Evolutionary conservation across 23 tunicate species (phyloP).

Genomic region (Oikopleura vanhoeffeni): DNA sequence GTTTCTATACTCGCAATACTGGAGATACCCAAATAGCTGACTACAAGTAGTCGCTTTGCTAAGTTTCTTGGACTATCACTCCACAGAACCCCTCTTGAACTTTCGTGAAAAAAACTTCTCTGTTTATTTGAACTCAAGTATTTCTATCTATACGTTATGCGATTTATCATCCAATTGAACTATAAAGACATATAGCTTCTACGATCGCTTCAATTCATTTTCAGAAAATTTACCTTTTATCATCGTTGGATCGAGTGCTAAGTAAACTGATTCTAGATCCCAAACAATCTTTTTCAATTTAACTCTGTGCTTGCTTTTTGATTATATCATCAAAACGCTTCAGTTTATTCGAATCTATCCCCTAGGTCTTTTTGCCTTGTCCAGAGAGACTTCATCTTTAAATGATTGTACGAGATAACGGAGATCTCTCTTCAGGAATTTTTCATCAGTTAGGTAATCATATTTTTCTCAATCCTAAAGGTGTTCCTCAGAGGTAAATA

Average conservation of each 20-base stretch:
- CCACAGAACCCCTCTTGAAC: no score
- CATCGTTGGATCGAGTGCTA: background rate
- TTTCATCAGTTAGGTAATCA: no score
- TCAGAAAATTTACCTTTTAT: background rate
- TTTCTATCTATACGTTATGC: background rate
- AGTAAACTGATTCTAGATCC: background rate
- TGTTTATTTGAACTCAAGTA: no score
- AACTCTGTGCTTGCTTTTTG: background rate
- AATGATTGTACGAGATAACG: slow-evolving; percentile 2
- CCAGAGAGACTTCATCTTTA: background rate
- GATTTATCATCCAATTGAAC: no score
- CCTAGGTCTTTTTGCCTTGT: slow-evolving; percentile 2
- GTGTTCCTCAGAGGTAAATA: no score
- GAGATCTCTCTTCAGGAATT: background rate
- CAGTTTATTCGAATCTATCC: background rate
- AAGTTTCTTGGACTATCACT: no score
- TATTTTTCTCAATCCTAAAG: no score
- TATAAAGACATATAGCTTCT: background rate
- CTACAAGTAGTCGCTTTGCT: no score
- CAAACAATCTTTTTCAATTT: background rate
- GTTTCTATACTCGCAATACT: no score
- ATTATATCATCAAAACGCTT: background rate
- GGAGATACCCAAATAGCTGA: no score
- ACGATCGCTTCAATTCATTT: background rate
- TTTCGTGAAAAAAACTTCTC: no score